A percentile compares a stretch with the other conserved stretches of the same genome.
Conservation (phyloP, 2,113 vertebrate genomes). For the Tragelaphus scriptus region DNA sequence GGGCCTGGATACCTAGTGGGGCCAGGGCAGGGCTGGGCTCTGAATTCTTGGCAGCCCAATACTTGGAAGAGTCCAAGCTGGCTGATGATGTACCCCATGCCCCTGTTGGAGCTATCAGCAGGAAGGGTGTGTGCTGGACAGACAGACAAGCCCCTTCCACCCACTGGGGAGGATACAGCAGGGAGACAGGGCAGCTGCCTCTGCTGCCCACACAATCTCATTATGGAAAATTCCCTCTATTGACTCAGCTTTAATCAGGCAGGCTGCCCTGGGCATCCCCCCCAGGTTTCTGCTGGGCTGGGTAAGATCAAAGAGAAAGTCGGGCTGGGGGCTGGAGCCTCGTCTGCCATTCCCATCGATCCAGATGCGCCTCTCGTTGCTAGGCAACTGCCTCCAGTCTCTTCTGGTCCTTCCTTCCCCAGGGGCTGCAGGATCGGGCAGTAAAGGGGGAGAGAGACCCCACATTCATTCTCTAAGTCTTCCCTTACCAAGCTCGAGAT, state of each 20-base stretch:
- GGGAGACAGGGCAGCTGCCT: slow-evolving; percentile 34
- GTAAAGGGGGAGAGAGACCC: slow-evolving; percentile 21
- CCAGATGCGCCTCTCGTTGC: slow-evolving; percentile 64
- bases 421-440: slow-evolving; percentile 50
- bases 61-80: not conserved
- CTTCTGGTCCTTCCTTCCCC: slow-evolving; percentile 54
- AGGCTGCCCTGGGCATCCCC: slow-evolving; percentile 56
- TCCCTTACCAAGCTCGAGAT: not conserved
- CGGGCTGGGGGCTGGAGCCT: slow-evolving; percentile 54
- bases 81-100: not conserved
- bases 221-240: slow-evolving; percentile 71
- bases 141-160: not conserved
- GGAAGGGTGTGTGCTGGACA: not conserved
- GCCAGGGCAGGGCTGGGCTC: not conserved
- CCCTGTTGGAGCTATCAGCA: not conserved
- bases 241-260: slow-evolving; percentile 62
- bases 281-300: slow-evolving; percentile 56
- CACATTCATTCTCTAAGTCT: not conserved
- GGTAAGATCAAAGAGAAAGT: slow-evolving; percentile 69
- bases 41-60: not conserved
- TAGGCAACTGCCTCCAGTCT: slow-evolving; percentile 65
- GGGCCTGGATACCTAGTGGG: not conserved
- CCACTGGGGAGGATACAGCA: not conserved
- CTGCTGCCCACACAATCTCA: slow-evolving; percentile 48
- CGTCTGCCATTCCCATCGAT: slow-evolving; percentile 59